phyloP scores from a whole-genome alignment of 2,888 invertebrate genomes.

The Cremastinae sp. region DNA sequence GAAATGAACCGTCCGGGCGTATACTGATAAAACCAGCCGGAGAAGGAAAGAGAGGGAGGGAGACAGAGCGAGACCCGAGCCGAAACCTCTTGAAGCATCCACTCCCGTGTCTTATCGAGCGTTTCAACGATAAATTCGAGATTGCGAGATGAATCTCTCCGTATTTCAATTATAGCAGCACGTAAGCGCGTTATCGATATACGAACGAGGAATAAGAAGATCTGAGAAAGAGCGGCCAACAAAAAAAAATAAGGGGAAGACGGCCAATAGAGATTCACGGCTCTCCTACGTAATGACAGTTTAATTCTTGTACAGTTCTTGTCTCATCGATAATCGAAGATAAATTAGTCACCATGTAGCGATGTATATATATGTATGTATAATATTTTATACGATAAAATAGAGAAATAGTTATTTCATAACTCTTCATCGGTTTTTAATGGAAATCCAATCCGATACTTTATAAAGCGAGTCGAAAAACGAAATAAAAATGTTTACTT shows the following conservation, averaged over 20 bases:
- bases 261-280: background rate
- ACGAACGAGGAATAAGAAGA: conserved; percentile 3
- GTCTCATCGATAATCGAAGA: conserved; percentile 3
- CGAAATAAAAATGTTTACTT: no score
- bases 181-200: conserved; percentile 18
- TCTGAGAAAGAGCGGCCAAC: background rate
- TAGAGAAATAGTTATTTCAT: background rate
- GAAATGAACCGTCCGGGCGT: conserved; percentile 57
- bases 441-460: no score
- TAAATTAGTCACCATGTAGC: background rate
- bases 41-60: background rate
- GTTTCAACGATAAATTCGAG: conserved; percentile 56
- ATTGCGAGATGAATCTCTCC: conserved; percentile 51
- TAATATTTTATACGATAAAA: no score
- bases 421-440: no score
- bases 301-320: conserved; percentile 18
- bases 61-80: conserved; percentile 17
- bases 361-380: no score
- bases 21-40: conserved; percentile 45
- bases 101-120: conserved; percentile 54
- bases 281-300: conserved; percentile 17
- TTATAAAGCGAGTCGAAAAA: no score
- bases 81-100: conserved; percentile 40
- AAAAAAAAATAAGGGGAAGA: conserved; percentile 3
- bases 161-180: conserved; percentile 45